Evolutionary conservation across 2,888 invertebrate genomes (phyloP).

Genomic region (Aquatica leii): DNA sequence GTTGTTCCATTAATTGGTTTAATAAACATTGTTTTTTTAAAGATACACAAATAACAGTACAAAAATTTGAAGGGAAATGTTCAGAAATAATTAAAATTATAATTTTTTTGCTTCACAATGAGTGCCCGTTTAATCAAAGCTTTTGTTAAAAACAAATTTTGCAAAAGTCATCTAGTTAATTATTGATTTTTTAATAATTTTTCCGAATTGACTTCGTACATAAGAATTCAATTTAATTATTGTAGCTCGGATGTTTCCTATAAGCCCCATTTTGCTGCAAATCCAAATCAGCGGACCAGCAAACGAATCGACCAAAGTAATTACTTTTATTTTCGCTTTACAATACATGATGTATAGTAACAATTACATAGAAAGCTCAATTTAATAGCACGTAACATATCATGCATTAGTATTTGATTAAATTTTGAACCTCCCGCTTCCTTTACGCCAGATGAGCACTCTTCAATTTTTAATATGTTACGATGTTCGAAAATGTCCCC

Average conservation of each 20-base stretch:
- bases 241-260: constrained; percentile 28
- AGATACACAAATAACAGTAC: no score
- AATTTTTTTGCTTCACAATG: no score
- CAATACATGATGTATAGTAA: constrained; percentile 51
- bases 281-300: constrained; percentile 38
- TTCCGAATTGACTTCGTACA: constrained; percentile 23
- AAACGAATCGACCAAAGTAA: constrained; percentile 40
- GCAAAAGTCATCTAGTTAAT: no score
- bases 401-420: constrained; percentile 49
- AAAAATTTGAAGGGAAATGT: no score
- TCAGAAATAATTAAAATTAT: no score
- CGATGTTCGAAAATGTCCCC: constrained; percentile 4
- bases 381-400: constrained; percentile 55
- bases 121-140: no score
- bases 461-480: constrained; percentile 29
- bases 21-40: no score
- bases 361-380: constrained; percentile 54
- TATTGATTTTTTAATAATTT: neutral
- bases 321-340: constrained; percentile 45
- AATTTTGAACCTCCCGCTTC: constrained; percentile 41
- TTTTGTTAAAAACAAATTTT: no score
- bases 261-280: constrained; percentile 33
- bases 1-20: no score
- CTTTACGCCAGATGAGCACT: constrained; percentile 32
- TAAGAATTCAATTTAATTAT: constrained; percentile 37